phyloP scores from a whole-genome alignment of 2,797 vertebrate genomes.

The Brachymystax lenok region DNA sequence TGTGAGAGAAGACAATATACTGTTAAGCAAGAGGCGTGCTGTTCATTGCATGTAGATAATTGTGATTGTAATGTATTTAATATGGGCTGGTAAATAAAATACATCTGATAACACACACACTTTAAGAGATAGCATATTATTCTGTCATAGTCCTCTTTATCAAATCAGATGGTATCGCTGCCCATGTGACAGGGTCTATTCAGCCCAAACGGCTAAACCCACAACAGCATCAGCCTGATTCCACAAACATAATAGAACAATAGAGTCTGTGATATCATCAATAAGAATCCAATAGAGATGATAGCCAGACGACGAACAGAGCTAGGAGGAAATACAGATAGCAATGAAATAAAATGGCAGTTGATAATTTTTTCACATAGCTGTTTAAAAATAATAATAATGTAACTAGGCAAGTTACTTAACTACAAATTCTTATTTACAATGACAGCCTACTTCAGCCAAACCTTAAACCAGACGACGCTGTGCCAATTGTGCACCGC shows the following conservation, averaged over 20 bases:
- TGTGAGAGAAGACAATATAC: neutral
- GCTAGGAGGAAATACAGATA: conserved; percentile 55
- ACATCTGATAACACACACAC: conserved; percentile 19
- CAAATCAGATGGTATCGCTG: conserved; percentile 67
- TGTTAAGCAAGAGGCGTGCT: neutral
- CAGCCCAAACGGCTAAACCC: conserved; percentile 65
- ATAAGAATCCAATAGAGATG: conserved; percentile 62
- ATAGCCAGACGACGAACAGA: conserved; percentile 56
- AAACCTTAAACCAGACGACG: too few species aligned
- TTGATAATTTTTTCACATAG: conserved; percentile 16
- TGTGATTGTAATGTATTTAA: conserved; percentile 46
- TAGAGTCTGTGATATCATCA: conserved; percentile 58
- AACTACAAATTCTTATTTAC: too few species aligned
- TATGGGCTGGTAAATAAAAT: conserved; percentile 32
- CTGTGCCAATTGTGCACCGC: too few species aligned
- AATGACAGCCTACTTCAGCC: too few species aligned
- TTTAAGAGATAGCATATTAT: conserved; percentile 52
- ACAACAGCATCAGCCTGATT: conserved; percentile 58
- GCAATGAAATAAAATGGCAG: conserved; percentile 64
- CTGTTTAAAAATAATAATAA: conserved; percentile 19
- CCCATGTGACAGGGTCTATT: conserved; percentile 58
- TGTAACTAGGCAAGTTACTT: too few species aligned
- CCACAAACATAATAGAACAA: conserved; percentile 52
- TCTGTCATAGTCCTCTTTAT: conserved; percentile 44
- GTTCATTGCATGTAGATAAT: conserved; percentile 32